Evolutionary conservation across 2,888 invertebrate genomes (phyloP).

Genomic region (Cactoblastis cactorum): DNA sequence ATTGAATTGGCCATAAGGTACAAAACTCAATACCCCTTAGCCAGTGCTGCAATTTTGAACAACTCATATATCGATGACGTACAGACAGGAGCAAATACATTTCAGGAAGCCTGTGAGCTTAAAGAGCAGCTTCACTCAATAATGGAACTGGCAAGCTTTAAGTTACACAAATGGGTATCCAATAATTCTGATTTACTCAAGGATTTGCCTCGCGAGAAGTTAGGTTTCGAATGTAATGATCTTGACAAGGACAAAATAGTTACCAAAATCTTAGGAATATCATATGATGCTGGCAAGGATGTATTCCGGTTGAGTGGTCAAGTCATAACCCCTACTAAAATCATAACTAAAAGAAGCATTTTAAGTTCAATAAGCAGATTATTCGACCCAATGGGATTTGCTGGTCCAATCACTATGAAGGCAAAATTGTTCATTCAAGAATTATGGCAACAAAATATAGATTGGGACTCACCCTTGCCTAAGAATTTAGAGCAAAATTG

Average conservation of each 20-base stretch:
- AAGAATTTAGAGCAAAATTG: too few species aligned
- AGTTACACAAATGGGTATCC: conserved; percentile 3
- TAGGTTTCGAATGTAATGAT: not conserved
- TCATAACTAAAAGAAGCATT: not conserved
- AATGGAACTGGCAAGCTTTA: conserved; percentile 9
- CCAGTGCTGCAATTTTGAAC: not conserved
- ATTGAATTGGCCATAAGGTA: conserved; percentile 7
- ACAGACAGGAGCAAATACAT: not conserved
- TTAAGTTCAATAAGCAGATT: conserved; percentile 14
- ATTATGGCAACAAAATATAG: conserved; percentile 13
- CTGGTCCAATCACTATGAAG: conserved; percentile 11
- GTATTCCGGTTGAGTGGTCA: not conserved
- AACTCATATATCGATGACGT: too few species aligned
- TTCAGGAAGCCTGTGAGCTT: conserved; percentile 3
- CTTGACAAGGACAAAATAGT: too few species aligned
- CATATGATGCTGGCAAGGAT: not conserved
- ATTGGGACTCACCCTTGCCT: too few species aligned
- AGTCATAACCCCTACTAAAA: not conserved
- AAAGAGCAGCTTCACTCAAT: conserved; percentile 6
- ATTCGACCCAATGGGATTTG: conserved; percentile 18
- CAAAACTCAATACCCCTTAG: conserved; percentile 10
- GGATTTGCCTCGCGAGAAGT: conserved; percentile 11
- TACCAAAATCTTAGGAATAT: too few species aligned
- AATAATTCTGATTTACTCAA: not conserved
- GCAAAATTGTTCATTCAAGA: conserved; percentile 6